Conservation (phyloP, 2,888 invertebrate genomes). For the Drosophila recens region DNA sequence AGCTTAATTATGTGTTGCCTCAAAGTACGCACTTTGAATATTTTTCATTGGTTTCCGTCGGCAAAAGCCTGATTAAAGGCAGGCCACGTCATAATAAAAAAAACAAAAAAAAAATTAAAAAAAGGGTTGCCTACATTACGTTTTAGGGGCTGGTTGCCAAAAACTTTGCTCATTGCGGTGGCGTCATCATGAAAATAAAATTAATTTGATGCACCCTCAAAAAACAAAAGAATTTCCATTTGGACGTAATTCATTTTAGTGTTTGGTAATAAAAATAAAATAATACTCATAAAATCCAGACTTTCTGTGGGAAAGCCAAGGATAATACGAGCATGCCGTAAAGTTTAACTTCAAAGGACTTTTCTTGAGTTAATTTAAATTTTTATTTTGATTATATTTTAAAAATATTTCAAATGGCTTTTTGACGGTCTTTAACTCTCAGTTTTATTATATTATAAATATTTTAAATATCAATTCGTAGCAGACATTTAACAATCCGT, state of each 20-base stretch:
- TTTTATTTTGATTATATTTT: slow-evolving; percentile 10
- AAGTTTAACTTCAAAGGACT: slow-evolving; percentile 46
- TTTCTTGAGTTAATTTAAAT: slow-evolving; percentile 10
- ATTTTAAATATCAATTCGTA: slow-evolving; percentile 31
- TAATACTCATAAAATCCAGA: slow-evolving; percentile 34
- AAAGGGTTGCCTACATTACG: slow-evolving; percentile 56
- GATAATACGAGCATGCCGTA: slow-evolving; percentile 36
- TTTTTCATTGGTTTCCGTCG: slow-evolving; percentile 37
- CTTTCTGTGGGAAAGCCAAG: slow-evolving; percentile 1
- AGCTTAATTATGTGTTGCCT: slow-evolving; percentile 80
- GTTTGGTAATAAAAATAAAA: slow-evolving; percentile 49
- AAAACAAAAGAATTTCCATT: slow-evolving; percentile 49
- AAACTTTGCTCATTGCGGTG: slow-evolving; percentile 66
- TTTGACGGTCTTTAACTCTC: slow-evolving; percentile 18
- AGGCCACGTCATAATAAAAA: slow-evolving; percentile 16
- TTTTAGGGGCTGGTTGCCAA: slow-evolving; percentile 42
- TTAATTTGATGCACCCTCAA: slow-evolving; percentile 63
- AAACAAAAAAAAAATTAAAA: slow-evolving; percentile 6
- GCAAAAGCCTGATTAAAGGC: slow-evolving; percentile 65
- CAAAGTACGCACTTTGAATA: slow-evolving; percentile 76
- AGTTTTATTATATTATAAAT: slow-evolving; percentile 30
- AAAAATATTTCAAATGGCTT: slow-evolving; percentile 14
- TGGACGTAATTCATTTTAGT: slow-evolving; percentile 56
- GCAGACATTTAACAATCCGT: slow-evolving; percentile 33
- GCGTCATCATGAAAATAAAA: slow-evolving; percentile 74